Evolutionary conservation across 2,797 vertebrate genomes (phyloP), one percentile per base, ranked within the genome.

Genomic region (Decapterus maruadsi): DNA sequence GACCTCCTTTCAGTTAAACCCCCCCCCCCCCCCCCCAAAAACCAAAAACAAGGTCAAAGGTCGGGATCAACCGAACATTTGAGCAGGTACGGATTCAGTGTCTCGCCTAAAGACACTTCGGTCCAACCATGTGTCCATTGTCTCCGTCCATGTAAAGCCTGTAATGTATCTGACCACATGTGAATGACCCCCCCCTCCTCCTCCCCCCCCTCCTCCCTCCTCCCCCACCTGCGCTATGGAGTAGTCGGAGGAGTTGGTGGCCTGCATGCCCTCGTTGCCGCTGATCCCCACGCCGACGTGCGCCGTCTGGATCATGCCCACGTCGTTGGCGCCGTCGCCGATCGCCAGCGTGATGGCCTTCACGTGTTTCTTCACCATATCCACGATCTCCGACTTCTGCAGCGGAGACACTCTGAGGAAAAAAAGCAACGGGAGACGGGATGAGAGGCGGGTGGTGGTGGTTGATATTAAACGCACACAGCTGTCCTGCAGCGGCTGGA

Each of bases 241-340:
- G 76, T 99, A 99, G 90, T 99, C 98, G 0, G 98, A 99, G 67
- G 97, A 99, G 94, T 99, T 99, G 81, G 97, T 98, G 75, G 98
- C 98, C 93, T 99, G 98, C 97, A 99, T 98, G 93, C 98, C 98
- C 92, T 99, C 98, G 2, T 99, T 99, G 77, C 98, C 98, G 3
- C 97, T 99, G 94, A 99, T 99, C 50, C 98, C 98, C 53, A 99
- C 97, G 14, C 98, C 98, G 4, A 99, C 97, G 0, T 99, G 98
- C 60, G 98, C 98, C 0, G 98, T 99, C 94, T 99, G 98, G 90
- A 99, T 99, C 98, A 99, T 99, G 68, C 98, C 98, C n/a, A 99
- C 98, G 0, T 99, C 98, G 0, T 99, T 99, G 60, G 98, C 98
- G 8, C 98, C 98, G 0, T 99, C 98, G n/a, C 98, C 98, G 10